Conservation (phyloP, 2,113 vertebrate genomes). For the Callionymus lyra region DNA sequence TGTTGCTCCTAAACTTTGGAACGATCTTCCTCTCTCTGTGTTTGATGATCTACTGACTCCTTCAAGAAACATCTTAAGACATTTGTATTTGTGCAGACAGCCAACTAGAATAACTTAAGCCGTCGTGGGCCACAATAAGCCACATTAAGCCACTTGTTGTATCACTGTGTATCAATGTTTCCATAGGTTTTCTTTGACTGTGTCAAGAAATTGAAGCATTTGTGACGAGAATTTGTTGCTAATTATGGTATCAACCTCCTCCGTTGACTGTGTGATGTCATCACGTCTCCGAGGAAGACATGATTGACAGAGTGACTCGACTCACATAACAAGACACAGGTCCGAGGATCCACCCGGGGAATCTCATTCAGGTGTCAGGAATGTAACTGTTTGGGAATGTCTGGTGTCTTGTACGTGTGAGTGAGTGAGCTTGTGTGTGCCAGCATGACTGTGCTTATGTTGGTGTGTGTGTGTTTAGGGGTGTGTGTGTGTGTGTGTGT, state of each 20-base stretch:
- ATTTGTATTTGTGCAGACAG: too few relatives aligned
- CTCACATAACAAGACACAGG: conserved; percentile 29
- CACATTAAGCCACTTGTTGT: too few relatives aligned
- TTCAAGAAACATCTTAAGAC: too few relatives aligned
- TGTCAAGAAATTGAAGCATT: too few relatives aligned
- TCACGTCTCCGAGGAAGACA: conserved; percentile 20
- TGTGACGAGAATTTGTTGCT: too few relatives aligned
- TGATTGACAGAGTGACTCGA: conserved; percentile 6
- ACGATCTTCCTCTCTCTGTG: too few relatives aligned
- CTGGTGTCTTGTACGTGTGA: conserved; percentile 49
- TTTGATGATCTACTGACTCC: too few relatives aligned
- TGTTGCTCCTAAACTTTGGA: too few relatives aligned
- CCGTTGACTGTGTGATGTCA: conserved; percentile 26
- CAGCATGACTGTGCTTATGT: conserved; percentile 38
- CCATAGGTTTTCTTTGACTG: too few relatives aligned
- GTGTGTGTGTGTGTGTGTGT: conserved; percentile 19
- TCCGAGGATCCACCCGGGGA: conserved; percentile 27
- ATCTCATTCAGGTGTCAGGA: conserved; percentile 52
- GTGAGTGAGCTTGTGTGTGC: conserved; percentile 30
- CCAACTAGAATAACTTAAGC: too few relatives aligned
- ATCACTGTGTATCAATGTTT: too few relatives aligned
- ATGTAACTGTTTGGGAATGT: conserved; percentile 51
- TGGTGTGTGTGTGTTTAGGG: conserved; percentile 29
- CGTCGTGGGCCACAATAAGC: too few relatives aligned
- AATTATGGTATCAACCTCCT: background rate